Evolutionary conservation across 1,140 invertebrate genomes (phyloP).

Genomic region (Heliconius himera): DNA sequence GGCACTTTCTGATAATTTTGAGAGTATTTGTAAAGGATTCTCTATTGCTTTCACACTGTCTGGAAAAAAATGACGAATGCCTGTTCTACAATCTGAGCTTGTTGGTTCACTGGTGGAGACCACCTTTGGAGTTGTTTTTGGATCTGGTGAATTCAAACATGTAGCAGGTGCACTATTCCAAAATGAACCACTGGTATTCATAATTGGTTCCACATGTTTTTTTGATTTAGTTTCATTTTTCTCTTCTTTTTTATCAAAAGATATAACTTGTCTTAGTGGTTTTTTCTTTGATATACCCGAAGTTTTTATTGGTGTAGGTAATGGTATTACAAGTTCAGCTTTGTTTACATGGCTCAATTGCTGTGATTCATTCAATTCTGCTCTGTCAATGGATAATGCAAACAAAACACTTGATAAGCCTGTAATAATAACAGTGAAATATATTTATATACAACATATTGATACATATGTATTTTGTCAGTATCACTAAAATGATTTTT

Average conservation of each 20-base stretch:
- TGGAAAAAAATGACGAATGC: constrained; percentile 74
- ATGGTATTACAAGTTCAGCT: constrained; percentile 82
- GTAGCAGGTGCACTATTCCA: constrained; percentile 84
- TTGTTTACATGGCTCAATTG: constrained; percentile 70
- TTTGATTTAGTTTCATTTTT: constrained; percentile 52
- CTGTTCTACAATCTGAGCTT: constrained; percentile 68
- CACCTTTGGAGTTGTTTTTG: constrained; percentile 55
- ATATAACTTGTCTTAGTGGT: constrained; percentile 76
- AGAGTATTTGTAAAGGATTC: constrained; percentile 74
- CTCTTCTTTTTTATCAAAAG: constrained; percentile 78
- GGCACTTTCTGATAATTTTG: constrained; percentile 76
- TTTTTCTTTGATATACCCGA: constrained; percentile 70
- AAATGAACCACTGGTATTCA: constrained; percentile 47
- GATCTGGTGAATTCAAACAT: constrained; percentile 84
- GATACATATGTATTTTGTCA: not conserved
- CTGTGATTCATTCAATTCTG: constrained; percentile 87
- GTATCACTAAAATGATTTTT: not conserved
- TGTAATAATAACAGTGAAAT: constrained; percentile 57
- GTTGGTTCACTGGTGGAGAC: constrained; percentile 73
- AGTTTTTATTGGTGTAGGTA: constrained; percentile 70
- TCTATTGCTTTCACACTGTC: constrained; percentile 74
- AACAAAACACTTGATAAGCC: constrained; percentile 93
- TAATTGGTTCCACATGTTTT: constrained; percentile 50
- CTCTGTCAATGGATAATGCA: constrained; percentile 93
- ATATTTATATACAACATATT: constrained; percentile 1